Evolutionary conservation across 2,113 vertebrate genomes (phyloP).

Genomic region (Tupaia tana): DNA sequence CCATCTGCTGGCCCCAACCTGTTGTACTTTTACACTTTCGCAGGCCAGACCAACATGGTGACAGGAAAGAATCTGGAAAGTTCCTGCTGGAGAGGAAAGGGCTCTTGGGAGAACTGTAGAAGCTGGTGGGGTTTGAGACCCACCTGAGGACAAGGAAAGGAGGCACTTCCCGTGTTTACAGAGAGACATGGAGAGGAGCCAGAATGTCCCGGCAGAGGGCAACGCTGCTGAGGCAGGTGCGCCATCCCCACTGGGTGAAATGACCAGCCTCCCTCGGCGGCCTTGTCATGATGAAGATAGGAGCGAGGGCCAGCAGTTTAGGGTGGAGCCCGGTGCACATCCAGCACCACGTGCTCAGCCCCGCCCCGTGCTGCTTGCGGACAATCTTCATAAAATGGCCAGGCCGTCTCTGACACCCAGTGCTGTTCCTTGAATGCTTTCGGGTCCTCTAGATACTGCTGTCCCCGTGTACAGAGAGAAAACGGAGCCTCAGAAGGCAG

Average conservation of each 20-base stretch:
- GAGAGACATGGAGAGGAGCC: not conserved
- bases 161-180: not conserved
- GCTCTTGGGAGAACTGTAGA: not conserved
- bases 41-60: not conserved
- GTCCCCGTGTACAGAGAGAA: not conserved
- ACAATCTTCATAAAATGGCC: not conserved
- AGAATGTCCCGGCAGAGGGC: not conserved
- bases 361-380: too few species aligned
- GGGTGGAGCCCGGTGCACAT: rapidly evolving
- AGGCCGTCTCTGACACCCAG: too few species aligned
- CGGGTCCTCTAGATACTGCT: not conserved
- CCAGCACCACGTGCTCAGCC: not conserved
- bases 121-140: not conserved
- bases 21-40: not conserved
- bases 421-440: not conserved
- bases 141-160: not conserved
- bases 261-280: not conserved
- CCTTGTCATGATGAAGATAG: not conserved
- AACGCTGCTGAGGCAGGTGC: not conserved
- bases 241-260: rapidly evolving
- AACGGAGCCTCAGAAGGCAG: not conserved
- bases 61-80: not conserved
- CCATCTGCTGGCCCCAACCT: too few species aligned
- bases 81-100: not conserved
- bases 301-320: not conserved